Evolutionary conservation across 2,797 vertebrate genomes (phyloP), one percentile per base, ranked within the genome.

Genomic region (Pseudopleuronectes americanus): DNA sequence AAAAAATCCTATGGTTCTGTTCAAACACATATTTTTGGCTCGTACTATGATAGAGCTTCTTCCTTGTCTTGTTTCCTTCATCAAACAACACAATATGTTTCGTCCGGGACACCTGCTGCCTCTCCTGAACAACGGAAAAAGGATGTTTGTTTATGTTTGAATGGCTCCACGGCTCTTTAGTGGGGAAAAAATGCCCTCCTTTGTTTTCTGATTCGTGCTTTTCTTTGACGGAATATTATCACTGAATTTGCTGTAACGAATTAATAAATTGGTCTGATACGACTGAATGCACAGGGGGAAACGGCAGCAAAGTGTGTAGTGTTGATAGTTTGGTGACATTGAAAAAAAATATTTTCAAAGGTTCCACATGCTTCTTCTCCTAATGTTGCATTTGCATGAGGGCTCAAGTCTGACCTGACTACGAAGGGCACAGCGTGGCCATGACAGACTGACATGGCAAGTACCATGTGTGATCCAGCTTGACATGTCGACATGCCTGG

Each of bases 81-180:
- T 52, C 31, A 53, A 57, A 65, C 22, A 63, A 57, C 26, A 14
- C 8, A 7, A 12, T 1, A 14, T 57, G 68, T 45, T 62, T 47
- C 66, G 51, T 57, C 41, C 16, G 48, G 1, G 33, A 28, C 68
- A 60, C 22, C 49, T 67, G 55, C 24, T 28, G 24, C 19, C 52
- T 28, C 52, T 24, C 5, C 16, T 23, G 2, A 28, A 54, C 52
- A 54, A 54, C 26, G 52, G 52, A 14, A 28, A 53, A 54, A 1
- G 24, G 24, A 38, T 38, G 16, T 54, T 24, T 54, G 26, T 54
- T 24, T 24, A 52, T 23, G n/a, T 12, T 33, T 55, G 8, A 54
- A n/a, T 62, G 8, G 6, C 26, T 36, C 22, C 8, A 41, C 10
- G 61, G 23, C 17, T 54, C 53, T 57, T 71, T 56, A 28, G 49